Conservation (phyloP, 1,140 invertebrate species). For the Monochamus saltuarius region DNA sequence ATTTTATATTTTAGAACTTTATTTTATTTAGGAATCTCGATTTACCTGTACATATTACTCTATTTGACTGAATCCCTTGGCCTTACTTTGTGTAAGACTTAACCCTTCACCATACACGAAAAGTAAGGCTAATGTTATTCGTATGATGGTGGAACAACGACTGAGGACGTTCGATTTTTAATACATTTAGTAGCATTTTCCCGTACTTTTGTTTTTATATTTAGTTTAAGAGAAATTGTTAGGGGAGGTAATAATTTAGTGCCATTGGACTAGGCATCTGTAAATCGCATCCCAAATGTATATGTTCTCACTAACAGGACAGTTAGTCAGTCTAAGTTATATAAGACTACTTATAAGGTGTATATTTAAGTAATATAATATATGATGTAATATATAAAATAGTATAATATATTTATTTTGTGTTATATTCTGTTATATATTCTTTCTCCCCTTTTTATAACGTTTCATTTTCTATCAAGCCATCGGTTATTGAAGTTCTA, state of each 20-base stretch:
- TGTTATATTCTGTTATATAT: too few relatives aligned
- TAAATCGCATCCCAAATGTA: not conserved
- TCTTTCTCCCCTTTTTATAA: too few relatives aligned
- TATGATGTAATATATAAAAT: too few relatives aligned
- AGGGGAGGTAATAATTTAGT: conserved; percentile 31
- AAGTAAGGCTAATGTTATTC: conserved; percentile 33
- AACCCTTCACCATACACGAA: conserved; percentile 8
- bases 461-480: too few relatives aligned
- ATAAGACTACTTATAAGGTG: too few relatives aligned
- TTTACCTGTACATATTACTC: conserved; percentile 18
- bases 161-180: conserved; percentile 17
- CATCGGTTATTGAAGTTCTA: too few relatives aligned
- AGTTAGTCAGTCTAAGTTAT: too few relatives aligned
- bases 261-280: conserved; percentile 39
- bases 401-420: too few relatives aligned
- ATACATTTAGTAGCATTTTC: conserved; percentile 13
- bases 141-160: conserved; percentile 12
- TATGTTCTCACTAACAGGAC: too few relatives aligned
- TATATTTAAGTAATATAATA: too few relatives aligned
- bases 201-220: conserved; percentile 22
- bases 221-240: conserved; percentile 19
- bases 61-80: conserved; percentile 41
- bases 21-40: conserved; percentile 13
- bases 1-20: not conserved
- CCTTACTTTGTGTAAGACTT: conserved; percentile 29